Conservation (phyloP, 2,113 vertebrate species). For the Peromyscus maniculatus region DNA sequence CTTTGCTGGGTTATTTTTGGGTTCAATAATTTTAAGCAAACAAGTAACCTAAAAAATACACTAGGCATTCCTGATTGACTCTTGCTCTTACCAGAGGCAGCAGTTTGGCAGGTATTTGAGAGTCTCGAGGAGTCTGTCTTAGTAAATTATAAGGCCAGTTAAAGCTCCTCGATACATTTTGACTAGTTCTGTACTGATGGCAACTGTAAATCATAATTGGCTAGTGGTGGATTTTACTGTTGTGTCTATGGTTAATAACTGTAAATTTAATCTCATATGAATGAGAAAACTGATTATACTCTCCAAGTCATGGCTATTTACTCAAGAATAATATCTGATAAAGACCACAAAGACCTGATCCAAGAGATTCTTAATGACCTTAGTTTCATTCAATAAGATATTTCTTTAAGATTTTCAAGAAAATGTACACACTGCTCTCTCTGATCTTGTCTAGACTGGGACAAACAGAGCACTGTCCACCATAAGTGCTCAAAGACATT, state of each 20-base stretch:
- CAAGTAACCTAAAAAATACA: background rate
- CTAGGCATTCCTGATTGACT: background rate
- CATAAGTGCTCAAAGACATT: background rate
- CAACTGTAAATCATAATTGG: background rate
- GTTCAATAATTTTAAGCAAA: conserved; percentile 47
- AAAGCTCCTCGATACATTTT: background rate
- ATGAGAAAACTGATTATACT: conserved; percentile 4
- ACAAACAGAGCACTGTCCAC: background rate
- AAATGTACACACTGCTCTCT: background rate
- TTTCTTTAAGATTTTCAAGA: conserved; percentile 30
- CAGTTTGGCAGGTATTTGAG: background rate
- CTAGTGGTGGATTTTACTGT: background rate
- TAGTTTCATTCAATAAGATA: conserved; percentile 23
- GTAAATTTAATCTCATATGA: conserved; percentile 26
- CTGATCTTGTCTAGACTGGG: background rate
- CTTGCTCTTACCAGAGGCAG: conserved; percentile 43
- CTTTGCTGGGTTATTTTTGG: conserved; percentile 57
- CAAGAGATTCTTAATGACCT: conserved; percentile 25
- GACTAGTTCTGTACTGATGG: background rate
- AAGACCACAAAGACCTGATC: background rate
- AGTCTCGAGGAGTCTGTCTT: conserved; percentile 49
- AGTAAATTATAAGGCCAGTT: conserved; percentile 54
- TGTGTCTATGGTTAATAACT: background rate
- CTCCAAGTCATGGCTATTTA: background rate
- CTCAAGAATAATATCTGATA: background rate